Evolutionary conservation across 2,113 vertebrate genomes (phyloP).

Genomic region (Acrocephalus arundinaceus): DNA sequence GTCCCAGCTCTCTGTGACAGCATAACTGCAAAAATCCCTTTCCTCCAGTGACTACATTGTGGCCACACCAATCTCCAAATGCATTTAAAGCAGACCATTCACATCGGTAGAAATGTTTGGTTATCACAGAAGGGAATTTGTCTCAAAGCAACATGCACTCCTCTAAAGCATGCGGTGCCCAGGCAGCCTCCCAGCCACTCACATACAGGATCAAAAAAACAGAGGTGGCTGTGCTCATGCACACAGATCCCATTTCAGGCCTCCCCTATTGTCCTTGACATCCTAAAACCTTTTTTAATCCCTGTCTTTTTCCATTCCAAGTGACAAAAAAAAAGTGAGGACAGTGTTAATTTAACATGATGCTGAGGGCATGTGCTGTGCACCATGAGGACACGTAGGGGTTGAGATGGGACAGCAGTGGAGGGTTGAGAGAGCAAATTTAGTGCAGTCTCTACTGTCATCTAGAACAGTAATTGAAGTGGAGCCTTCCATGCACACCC

Average conservation of each 20-base stretch:
- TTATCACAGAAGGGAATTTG: background rate
- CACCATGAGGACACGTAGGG: background rate
- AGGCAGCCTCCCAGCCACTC: background rate
- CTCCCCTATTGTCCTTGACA: background rate
- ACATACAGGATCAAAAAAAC: background rate
- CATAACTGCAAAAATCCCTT: background rate
- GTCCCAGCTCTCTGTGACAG: background rate
- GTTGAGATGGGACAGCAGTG: background rate
- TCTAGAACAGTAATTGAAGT: background rate
- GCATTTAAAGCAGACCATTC: background rate
- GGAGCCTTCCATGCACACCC: background rate
- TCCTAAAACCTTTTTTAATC: background rate
- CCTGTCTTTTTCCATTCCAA: background rate
- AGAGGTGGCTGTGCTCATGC: background rate
- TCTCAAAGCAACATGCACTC: background rate
- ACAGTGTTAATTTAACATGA: background rate
- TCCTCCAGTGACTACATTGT: background rate
- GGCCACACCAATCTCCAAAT: background rate
- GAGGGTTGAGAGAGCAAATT: background rate
- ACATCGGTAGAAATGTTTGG: background rate
- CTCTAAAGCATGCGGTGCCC: accelerated
- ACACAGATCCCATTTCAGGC: background rate
- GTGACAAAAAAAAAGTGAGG: background rate
- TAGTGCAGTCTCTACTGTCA: background rate
- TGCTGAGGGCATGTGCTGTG: background rate